These are phyloP conservation scores for Sinelater perroti DNA, from an alignment of 2,888 invertebrate genomes.

Conservation along the genomic window DNA sequence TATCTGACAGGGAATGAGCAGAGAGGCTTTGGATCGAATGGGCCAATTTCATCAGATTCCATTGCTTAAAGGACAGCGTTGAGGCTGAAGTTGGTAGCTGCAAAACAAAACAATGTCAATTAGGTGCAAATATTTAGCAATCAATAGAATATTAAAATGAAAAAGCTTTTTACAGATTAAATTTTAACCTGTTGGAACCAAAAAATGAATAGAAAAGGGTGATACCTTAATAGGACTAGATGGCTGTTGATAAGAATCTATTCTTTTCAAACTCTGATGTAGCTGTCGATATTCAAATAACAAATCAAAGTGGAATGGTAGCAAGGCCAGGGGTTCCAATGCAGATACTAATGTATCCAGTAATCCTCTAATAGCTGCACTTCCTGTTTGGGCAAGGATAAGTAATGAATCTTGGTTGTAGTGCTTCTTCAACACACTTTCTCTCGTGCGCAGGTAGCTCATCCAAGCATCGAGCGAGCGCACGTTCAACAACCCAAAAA, in stretches of 20 bases:
- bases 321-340: conserved; percentile 79
- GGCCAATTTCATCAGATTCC: conserved; percentile 67
- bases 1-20: conserved; percentile 64
- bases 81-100: conserved; percentile 21
- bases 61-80: conserved; percentile 59
- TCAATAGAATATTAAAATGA: background rate
- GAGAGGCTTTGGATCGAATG: conserved; percentile 67
- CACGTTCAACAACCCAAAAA: conserved; percentile 85
- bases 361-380: conserved; percentile 67
- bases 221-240: conserved; percentile 56
- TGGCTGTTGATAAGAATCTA: conserved; percentile 62
- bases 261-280: conserved; percentile 77
- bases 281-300: conserved; percentile 81
- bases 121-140: too few relatives aligned
- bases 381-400: conserved; percentile 69
- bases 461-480: conserved; percentile 92
- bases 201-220: background rate
- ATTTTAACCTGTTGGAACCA: too few relatives aligned
- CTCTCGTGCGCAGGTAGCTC: conserved; percentile 84
- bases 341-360: conserved; percentile 80
- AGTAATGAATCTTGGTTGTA: conserved; percentile 81
- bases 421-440: conserved; percentile 81
- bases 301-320: conserved; percentile 84
- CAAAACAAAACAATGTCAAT: conserved; percentile 6
- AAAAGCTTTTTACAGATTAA: too few relatives aligned